phyloP scores from a whole-genome alignment of 2,888 invertebrate genomes.

The Muschampia plurimacula region DNA sequence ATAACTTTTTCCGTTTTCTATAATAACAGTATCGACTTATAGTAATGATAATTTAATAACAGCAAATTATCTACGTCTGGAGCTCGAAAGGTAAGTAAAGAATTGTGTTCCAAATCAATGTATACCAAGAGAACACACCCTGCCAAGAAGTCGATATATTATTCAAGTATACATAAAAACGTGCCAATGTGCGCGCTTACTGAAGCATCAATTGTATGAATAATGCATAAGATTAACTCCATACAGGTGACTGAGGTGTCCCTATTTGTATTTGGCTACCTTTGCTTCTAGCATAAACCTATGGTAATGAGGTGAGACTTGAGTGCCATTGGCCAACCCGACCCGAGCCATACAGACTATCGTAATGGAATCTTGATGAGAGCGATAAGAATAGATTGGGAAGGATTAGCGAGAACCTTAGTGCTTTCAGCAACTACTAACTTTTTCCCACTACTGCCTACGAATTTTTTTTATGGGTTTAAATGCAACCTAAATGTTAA shows the following conservation, averaged over 20 bases:
- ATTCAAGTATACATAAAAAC: constrained; percentile 24
- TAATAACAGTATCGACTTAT: too few species aligned
- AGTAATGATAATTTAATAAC: too few species aligned
- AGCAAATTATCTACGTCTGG: too few species aligned
- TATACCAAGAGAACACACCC: constrained; percentile 5
- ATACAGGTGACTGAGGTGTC: constrained; percentile 29
- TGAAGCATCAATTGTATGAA: constrained; percentile 54
- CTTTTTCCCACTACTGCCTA: too few species aligned
- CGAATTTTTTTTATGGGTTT: too few species aligned
- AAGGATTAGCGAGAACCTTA: not conserved
- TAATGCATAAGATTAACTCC: constrained; percentile 56
- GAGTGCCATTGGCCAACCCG: constrained; percentile 20
- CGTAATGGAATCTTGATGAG: constrained; percentile 29
- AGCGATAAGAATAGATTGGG: constrained; percentile 2
- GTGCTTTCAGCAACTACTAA: too few species aligned
- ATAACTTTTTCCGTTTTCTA: too few species aligned
- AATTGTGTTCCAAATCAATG: not conserved
- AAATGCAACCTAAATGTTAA: too few species aligned
- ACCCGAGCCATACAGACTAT: constrained; percentile 10
- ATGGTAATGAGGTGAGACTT: constrained; percentile 13
- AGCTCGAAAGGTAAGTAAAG: not conserved
- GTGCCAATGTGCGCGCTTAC: constrained; percentile 31
- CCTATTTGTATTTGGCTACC: constrained; percentile 26
- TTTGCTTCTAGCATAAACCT: constrained; percentile 19
- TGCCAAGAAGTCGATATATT: constrained; percentile 9